Percentiles rank a stretch among this genome's conserved stretches.
Conservation (phyloP, 2,113 vertebrate species). For the Macrotus californicus region DNA sequence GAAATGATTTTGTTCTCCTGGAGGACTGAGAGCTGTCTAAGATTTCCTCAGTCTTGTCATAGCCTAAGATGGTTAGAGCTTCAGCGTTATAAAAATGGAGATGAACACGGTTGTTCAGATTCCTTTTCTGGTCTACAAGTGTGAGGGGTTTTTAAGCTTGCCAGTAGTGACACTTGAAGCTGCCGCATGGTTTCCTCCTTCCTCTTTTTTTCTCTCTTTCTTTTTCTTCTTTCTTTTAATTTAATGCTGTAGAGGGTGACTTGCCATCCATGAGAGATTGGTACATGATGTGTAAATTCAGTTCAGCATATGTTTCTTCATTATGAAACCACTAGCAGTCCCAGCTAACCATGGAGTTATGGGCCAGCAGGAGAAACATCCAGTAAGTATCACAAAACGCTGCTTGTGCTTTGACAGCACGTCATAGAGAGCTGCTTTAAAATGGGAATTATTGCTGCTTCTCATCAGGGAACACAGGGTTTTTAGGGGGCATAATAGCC, state of each 20-base stretch:
- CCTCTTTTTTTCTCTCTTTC: conserved; percentile 28
- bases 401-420: conserved; percentile 72
- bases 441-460: conserved; percentile 65
- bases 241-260: conserved; percentile 81
- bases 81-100: conserved; percentile 81
- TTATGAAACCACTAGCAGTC: conserved; percentile 98
- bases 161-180: conserved; percentile 79
- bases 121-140: conserved; percentile 82
- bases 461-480: conserved; percentile 57
- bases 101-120: conserved; percentile 76
- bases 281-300: conserved; percentile 91
- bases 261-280: conserved; percentile 81
- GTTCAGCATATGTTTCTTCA: conserved; percentile 87
- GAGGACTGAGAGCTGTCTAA: conserved; percentile 77
- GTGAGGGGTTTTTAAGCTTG: conserved; percentile 75
- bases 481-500: conserved; percentile 29
- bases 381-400: conserved; percentile 90
- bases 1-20: conserved; percentile 78
- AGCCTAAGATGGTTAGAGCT: conserved; percentile 78
- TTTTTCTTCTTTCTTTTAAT: conserved; percentile 69
- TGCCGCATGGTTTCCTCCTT: conserved; percentile 78
- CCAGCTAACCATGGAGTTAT: conserved; percentile 97
- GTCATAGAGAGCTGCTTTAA: conserved; percentile 70
- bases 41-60: conserved; percentile 73
- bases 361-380: conserved; percentile 95